phyloP scores from a whole-genome alignment of 2,113 vertebrate genomes.

The Peucedramus taeniatus region DNA sequence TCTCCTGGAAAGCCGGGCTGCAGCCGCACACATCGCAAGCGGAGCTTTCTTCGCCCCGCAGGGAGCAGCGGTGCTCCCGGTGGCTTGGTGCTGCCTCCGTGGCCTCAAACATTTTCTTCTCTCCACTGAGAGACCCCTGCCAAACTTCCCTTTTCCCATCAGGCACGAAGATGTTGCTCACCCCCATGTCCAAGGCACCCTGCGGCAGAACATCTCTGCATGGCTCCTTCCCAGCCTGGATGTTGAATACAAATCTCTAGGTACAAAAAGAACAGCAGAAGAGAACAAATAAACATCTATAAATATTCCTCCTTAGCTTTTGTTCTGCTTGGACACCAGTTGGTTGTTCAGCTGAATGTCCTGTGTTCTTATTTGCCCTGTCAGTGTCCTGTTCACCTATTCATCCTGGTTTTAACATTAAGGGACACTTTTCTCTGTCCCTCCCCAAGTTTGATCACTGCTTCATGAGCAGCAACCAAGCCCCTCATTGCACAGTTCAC shows the following conservation, averaged over 20 bases:
- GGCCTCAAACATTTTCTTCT: background rate
- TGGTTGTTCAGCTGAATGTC: background rate
- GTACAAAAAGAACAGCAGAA: background rate
- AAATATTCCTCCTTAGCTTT: background rate
- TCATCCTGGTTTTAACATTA: background rate
- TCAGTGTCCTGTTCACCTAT: background rate
- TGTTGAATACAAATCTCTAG: background rate
- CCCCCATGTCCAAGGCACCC: background rate
- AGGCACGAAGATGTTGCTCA: fast-evolving
- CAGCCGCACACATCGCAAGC: background rate
- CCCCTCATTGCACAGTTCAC: background rate
- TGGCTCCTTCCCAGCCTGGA: background rate
- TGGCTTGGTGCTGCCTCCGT: background rate
- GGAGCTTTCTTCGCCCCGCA: background rate
- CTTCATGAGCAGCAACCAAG: background rate
- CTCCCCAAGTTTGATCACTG: background rate
- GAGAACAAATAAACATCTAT: background rate
- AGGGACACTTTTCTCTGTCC: background rate
- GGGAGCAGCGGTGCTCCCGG: background rate
- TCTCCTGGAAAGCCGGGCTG: slow-evolving; percentile 5
- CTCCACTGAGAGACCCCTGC: background rate
- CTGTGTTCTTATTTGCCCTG: fast-evolving
- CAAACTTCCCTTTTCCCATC: background rate
- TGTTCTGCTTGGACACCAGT: background rate
- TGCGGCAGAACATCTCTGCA: background rate